A percentile compares a stretch with the other conserved stretches of the same genome.
Conservation (phyloP, 2,113 vertebrate genomes). For the Melanostigma gelatinosum region DNA sequence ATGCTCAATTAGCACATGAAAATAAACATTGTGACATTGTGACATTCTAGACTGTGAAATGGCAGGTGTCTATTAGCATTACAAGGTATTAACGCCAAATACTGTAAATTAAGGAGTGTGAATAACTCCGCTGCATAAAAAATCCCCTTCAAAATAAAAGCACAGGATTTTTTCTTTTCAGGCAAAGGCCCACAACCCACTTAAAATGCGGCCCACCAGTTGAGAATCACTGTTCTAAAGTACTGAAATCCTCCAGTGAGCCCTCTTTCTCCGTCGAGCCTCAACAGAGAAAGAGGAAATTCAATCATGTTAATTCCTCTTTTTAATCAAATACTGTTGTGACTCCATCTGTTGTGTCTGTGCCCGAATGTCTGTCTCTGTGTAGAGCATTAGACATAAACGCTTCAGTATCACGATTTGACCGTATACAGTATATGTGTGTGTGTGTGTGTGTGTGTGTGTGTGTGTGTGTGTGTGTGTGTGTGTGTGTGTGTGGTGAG, state of each 20-base stretch:
- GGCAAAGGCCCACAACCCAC: too few species aligned
- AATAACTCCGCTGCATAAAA: too few species aligned
- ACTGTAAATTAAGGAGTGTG: too few species aligned
- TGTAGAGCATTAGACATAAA: constrained; percentile 35
- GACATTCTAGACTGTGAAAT: too few species aligned
- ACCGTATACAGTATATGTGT: not conserved
- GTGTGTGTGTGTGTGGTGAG: not conserved
- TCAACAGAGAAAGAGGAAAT: constrained; percentile 54
- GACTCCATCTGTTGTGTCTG: constrained; percentile 66
- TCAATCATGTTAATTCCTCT: constrained; percentile 62
- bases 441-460: constrained; percentile 21
- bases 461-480: constrained; percentile 1
- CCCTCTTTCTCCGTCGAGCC: constrained; percentile 22
- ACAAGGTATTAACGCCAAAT: too few species aligned
- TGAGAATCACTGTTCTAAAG: not conserved
- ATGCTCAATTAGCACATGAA: too few species aligned
- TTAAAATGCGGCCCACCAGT: too few species aligned
- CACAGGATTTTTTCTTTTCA: too few species aligned
- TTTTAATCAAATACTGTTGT: constrained; percentile 69
- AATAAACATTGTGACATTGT: too few species aligned
- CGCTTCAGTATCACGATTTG: constrained; percentile 42
- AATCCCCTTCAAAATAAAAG: too few species aligned
- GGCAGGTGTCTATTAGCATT: too few species aligned
- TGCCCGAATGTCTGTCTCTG: constrained; percentile 39
- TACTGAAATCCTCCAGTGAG: constrained; percentile 27